Base-by-base conservation (phyloP, 2,113 vertebrate species). In the Cynocephalus volans region DNA sequence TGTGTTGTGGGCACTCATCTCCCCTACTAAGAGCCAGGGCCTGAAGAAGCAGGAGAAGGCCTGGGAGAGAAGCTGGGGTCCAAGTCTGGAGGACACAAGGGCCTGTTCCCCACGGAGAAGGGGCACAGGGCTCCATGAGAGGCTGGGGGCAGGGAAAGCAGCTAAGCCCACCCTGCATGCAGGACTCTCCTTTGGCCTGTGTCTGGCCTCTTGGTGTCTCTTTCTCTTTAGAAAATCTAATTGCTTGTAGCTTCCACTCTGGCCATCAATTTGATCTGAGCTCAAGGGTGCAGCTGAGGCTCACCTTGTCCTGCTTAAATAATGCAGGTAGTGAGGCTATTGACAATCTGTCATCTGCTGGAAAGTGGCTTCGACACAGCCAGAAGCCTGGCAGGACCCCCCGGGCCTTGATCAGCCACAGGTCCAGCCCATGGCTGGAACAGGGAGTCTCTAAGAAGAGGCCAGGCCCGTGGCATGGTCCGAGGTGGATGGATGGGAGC, bases 251-350 rank as follows among this genome's bases (percentile, higher is more conserved):
- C 33, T 6, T 96, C 13, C 0, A 92, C 81, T 93, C 97, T 96
- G 98, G 96, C 97, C 97, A 89, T 94, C 90, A 1, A 0, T 97
- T 97, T 97, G 95, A 95, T 96, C 97, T 81, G 95, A 92, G 98
- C 98, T 97, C 98, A 94, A 89, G 97, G 98, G 96, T 94, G 85
- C 96, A 96, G 93, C 95, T 90, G 72, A 97, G 82, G 89, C 96
- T 98, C 98, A 82, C 98, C 98, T 97, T 92, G 97, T 92, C 97
- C 96, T 97, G 93, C 96, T 97, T 95, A 84, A 98, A 95, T 97
- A 98, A 97, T 92, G 50, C 96, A 88, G 96, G 96, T 97, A 95
- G 88, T 67, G 95, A 97, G 89, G 95, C 92, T 98, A 97, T 96
- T 8, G 3, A 97, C 73, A 81, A 77, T 13, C 98, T 98, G 98